Evolutionary conservation across 2,888 invertebrate species (phyloP).

Genomic region (Idaea aversata): DNA sequence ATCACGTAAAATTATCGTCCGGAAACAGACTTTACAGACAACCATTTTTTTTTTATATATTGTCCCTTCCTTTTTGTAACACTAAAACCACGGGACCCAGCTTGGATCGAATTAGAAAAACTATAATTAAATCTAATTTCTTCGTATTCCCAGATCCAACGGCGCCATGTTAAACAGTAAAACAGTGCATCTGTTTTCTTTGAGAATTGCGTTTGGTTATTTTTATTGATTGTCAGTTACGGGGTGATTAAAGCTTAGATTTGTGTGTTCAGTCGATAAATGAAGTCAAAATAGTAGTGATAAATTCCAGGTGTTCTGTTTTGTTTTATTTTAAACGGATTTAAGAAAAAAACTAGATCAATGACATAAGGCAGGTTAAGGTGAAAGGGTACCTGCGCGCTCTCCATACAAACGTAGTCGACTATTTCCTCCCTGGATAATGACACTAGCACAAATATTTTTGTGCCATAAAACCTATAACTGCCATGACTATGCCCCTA

Average conservation of each 20-base stretch:
- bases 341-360: not conserved
- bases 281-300: slow-evolving; percentile 23
- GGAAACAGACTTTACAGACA: no score
- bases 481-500: no score
- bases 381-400: no score
- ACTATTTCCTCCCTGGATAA: no score
- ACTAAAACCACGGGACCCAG: no score
- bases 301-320: slow-evolving; percentile 19
- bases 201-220: slow-evolving; percentile 25
- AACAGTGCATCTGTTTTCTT: slow-evolving; percentile 19
- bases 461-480: no score
- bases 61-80: no score
- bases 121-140: not conserved
- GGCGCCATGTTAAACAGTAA: slow-evolving; percentile 4
- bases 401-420: no score
- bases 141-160: slow-evolving; percentile 10
- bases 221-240: slow-evolving; percentile 30
- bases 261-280: slow-evolving; percentile 29
- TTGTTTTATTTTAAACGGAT: slow-evolving; percentile 17
- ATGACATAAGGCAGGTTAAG: not conserved
- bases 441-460: no score
- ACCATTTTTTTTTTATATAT: no score
- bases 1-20: no score
- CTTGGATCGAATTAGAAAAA: no score
- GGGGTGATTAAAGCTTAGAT: slow-evolving; percentile 27